These are phyloP conservation scores for Prolemur simus DNA, from an alignment of 2,113 vertebrate genomes.

Conservation along the genomic window DNA sequence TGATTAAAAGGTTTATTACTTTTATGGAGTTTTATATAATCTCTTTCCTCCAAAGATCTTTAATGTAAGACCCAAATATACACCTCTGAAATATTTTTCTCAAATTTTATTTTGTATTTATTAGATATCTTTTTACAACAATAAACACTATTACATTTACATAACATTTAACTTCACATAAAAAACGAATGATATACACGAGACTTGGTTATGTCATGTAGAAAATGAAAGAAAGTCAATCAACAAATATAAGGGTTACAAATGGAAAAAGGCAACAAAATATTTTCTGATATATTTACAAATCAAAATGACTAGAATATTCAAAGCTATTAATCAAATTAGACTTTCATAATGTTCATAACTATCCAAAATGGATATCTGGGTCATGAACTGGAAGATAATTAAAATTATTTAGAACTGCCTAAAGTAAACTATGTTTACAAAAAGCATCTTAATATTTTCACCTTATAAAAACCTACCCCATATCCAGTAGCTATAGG, in stretches of 20 bases:
- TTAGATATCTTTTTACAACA: background rate
- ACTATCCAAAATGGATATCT: conserved; percentile 8
- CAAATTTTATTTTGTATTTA: conserved; percentile 53
- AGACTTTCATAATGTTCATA: conserved; percentile 32
- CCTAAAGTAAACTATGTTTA: conserved; percentile 37
- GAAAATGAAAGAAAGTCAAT: conserved; percentile 35
- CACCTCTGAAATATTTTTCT: background rate
- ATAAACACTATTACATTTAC: conserved; percentile 7
- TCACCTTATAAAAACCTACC: conserved; percentile 84
- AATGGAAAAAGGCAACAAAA: conserved; percentile 27
- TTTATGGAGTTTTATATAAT: conserved; percentile 31
- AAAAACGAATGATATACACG: conserved; percentile 18
- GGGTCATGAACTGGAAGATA: background rate
- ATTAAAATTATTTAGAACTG: background rate
- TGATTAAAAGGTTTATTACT: background rate
- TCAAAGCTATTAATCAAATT: conserved; percentile 22
- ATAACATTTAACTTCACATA: conserved; percentile 29
- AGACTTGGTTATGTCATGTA: background rate
- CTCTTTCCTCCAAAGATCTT: conserved; percentile 40
- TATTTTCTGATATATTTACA: conserved; percentile 14
- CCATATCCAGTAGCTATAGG: conserved; percentile 91
- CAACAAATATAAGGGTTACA: conserved; percentile 51
- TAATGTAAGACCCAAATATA: conserved; percentile 45
- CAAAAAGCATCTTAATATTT: conserved; percentile 63
- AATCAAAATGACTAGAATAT: conserved; percentile 45